Evolutionary conservation across 2,113 vertebrate genomes (phyloP), one percentile per base, ranked within the genome.

Genomic region (Lichenostomus cassidix): DNA sequence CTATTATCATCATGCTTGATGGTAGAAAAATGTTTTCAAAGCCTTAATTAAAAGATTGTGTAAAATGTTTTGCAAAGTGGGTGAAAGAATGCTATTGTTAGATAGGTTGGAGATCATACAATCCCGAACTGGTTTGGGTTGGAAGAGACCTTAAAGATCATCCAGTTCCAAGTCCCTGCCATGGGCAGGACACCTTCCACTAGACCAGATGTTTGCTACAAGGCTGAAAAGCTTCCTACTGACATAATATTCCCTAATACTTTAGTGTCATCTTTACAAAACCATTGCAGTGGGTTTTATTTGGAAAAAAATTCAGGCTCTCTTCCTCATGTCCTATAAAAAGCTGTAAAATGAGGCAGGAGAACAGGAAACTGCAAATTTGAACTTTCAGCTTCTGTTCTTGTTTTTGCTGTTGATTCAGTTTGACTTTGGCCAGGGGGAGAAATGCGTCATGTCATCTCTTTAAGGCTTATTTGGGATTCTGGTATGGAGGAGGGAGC

Each of bases 371-470:
- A 46, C 56, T 89, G 83, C 60, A 17, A 78, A 46, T 46, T 42
- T 82, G 82, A 89, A 91, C 82, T 90, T 95, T 68, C 59, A 73
- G 67, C 68, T 97, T 93, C 89, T 94, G 59, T 93, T 92, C 91
- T 52, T 70, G 42, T 42, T 95, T 89, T 73, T 85, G 63, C 74
- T 85, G 46, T 90, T 86, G 76, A 85, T 90, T 94, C 71, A 12
- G 29, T 88, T 84, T 92, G 94, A 87, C 87, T 89, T 94, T 89
- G 89, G 76, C 73, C 46, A 2, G 41, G 68, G 76, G 52, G 35
- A 68, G 69, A 92, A 96, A 78, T 63, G 84, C 7, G 2, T 95
- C 69, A 64, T 22, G 39, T 81, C 62, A 85, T 69, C 53, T 58
- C 60, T 60, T 10, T 8, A 11, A 69, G 81, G 81, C 69, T 96